phyloP scores from a whole-genome alignment of 2,113 vertebrate species.

The Galbula dea region DNA sequence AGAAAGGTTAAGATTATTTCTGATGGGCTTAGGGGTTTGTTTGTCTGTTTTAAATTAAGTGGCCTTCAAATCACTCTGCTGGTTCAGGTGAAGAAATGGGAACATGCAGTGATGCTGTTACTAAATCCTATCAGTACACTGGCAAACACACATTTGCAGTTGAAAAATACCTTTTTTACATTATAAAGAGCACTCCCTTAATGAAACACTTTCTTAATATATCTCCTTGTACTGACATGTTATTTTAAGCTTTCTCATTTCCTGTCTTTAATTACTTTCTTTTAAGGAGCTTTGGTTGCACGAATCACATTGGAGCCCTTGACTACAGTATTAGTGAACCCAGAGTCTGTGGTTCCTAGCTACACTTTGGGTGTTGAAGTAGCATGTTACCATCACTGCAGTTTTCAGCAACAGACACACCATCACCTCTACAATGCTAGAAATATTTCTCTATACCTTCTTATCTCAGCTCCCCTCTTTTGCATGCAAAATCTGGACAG shows the following conservation, averaged over 20 bases:
- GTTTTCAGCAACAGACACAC: neutral
- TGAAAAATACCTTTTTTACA: neutral
- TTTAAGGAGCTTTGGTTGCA: constrained; percentile 22
- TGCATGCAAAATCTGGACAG: no score
- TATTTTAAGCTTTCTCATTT: constrained; percentile 10
- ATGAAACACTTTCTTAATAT: neutral
- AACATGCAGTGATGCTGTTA: neutral
- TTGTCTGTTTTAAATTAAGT: neutral
- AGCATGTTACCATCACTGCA: neutral
- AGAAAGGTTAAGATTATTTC: neutral
- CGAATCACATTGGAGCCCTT: neutral
- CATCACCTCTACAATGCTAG: neutral
- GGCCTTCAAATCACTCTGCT: neutral
- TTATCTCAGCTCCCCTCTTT: neutral
- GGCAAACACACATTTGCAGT: neutral
- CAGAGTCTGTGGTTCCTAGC: neutral
- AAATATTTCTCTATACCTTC: neutral
- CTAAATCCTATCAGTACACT: neutral
- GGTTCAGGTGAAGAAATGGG: neutral
- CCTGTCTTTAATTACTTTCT: neutral
- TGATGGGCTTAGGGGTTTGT: neutral
- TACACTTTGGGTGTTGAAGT: neutral
- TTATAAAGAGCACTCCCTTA: neutral
- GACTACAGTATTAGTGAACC: neutral
- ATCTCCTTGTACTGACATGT: neutral